A percentile compares a stretch with the other conserved stretches of the same genome.
These are phyloP conservation scores for Drosophila stalkeri DNA, from an alignment of 2,888 invertebrate species.

Conservation along the genomic window DNA sequence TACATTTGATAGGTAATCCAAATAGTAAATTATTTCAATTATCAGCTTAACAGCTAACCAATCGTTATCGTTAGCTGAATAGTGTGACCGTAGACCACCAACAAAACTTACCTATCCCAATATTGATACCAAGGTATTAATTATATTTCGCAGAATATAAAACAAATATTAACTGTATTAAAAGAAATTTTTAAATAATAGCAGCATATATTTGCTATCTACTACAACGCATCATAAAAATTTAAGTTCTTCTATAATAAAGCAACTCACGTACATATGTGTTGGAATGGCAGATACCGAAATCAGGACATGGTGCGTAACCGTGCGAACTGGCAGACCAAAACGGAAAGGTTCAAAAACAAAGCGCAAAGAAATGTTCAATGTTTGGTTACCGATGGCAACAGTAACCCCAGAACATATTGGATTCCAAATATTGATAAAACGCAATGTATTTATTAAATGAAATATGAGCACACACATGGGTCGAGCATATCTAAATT, in stretches of 20 bases:
- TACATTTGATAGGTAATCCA: too few relatives aligned
- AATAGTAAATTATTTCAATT: neutral
- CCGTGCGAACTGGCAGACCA: constrained; percentile 48
- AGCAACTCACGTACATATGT: neutral
- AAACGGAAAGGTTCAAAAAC: constrained; percentile 64
- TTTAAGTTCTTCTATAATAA: neutral
- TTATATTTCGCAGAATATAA: neutral
- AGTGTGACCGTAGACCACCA: constrained; percentile 18
- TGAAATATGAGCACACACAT: constrained; percentile 86
- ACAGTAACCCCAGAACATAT: constrained; percentile 50
- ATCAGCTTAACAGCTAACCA: neutral
- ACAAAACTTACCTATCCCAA: constrained; percentile 1
- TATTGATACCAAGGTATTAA: neutral
- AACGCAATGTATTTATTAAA: constrained; percentile 45
- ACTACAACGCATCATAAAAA: neutral
- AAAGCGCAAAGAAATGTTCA: constrained; percentile 25
- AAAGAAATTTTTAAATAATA: too few relatives aligned
- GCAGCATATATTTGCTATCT: neutral
- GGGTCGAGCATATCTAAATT: constrained; percentile 89
- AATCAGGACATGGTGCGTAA: constrained; percentile 46
- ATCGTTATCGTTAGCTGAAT: constrained; percentile 19
- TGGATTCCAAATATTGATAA: constrained; percentile 68
- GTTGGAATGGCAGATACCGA: neutral
- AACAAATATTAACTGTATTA: neutral
- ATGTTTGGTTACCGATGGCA: constrained; percentile 60